These are phyloP conservation scores for Apoderus coryli DNA, from an alignment of 2,888 invertebrate species.

Conservation along the genomic window DNA sequence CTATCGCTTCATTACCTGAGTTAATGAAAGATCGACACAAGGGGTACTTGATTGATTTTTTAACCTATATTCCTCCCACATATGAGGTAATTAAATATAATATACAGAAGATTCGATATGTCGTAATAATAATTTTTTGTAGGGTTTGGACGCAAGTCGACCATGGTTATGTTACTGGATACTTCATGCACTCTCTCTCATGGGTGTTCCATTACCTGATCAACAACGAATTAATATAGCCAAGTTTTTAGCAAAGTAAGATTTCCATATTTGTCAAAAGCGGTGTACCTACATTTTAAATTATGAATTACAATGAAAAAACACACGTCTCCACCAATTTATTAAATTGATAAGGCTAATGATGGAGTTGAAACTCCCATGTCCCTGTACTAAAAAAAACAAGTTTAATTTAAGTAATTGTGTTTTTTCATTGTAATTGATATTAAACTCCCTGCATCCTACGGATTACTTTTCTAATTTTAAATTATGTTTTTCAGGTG, in stretches of 20 bases:
- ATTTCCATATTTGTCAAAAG: no score
- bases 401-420: neutral
- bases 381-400: no score
- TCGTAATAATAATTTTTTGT: constrained; percentile 18
- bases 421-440: no score
- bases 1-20: constrained; percentile 43
- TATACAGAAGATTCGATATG: no score
- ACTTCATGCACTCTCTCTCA: constrained; percentile 71
- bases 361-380: no score
- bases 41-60: constrained; percentile 49
- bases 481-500: constrained; percentile 36
- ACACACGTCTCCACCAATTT: no score
- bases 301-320: no score
- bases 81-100: constrained; percentile 35
- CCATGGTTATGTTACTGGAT: constrained; percentile 98
- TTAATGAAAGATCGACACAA: constrained; percentile 49
- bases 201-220: constrained; percentile 47
- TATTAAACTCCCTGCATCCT: no score
- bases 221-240: constrained; percentile 39
- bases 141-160: constrained; percentile 84
- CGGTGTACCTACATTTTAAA: no score
- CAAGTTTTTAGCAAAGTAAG: constrained; percentile 43
- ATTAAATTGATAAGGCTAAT: no score
- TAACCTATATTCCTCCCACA: constrained; percentile 49
- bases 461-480: no score